phyloP scores from a whole-genome alignment of 2,888 invertebrate species.

The Sacculina carcini region DNA sequence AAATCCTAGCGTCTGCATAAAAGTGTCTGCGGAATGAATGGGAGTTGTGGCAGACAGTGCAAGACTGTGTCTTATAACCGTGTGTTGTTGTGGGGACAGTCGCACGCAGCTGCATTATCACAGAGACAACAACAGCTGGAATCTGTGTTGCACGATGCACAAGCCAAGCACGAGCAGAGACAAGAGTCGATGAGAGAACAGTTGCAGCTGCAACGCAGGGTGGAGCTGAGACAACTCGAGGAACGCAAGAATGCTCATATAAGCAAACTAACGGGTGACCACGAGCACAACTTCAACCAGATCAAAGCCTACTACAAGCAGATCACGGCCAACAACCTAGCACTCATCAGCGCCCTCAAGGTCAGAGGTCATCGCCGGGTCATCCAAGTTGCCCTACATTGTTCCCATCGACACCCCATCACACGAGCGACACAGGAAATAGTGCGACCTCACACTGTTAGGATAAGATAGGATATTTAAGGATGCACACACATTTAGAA shows the following conservation, averaged over 20 bases:
- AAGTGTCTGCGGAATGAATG: too few relatives aligned
- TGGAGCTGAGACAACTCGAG: slow-evolving; percentile 43
- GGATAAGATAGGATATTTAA: too few relatives aligned
- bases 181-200: slow-evolving; percentile 41
- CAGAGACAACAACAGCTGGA: too few relatives aligned
- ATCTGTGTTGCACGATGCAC: slow-evolving; percentile 35
- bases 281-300: slow-evolving; percentile 59
- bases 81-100: background rate
- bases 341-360: slow-evolving; percentile 66
- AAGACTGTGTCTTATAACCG: too few relatives aligned
- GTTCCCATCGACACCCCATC: background rate
- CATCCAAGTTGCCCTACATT: background rate
- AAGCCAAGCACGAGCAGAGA: slow-evolving; percentile 43
- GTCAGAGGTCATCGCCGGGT: slow-evolving; percentile 20
- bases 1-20: too few relatives aligned
- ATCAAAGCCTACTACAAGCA: slow-evolving; percentile 88
- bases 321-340: slow-evolving; percentile 72
- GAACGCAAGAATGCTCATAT: slow-evolving; percentile 73
- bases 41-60: too few relatives aligned
- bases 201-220: slow-evolving; percentile 40
- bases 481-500: too few relatives aligned
- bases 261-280: slow-evolving; percentile 43
- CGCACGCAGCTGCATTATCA: background rate
- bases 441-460: too few relatives aligned
- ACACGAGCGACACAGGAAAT: background rate